Percentiles rank a stretch among this genome's conserved stretches.
Conservation (phyloP, 2,888 invertebrate genomes). For the Glaucopsyche alexis region DNA sequence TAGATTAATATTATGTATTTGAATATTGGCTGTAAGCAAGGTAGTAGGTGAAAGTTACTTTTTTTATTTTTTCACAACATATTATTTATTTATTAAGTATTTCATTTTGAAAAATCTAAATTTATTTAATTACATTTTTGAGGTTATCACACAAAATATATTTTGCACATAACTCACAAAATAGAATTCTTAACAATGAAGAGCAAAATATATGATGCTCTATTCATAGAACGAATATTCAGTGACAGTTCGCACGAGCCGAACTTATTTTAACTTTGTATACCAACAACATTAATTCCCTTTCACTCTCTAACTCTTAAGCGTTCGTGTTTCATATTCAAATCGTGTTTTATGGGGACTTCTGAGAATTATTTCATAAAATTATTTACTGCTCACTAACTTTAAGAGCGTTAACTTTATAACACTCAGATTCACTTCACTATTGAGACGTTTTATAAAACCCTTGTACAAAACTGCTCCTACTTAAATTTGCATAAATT, state of each 20-base stretch:
- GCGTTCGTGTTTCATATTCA: slow-evolving; percentile 26
- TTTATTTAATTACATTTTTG: neutral
- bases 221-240: neutral
- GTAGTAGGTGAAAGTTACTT: too few species aligned
- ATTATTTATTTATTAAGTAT: too few species aligned
- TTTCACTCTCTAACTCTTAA: slow-evolving; percentile 29
- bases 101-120: too few species aligned
- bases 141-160: neutral
- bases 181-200: neutral
- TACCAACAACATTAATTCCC: slow-evolving; percentile 25
- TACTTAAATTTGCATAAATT: slow-evolving; percentile 14
- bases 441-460: slow-evolving; percentile 11
- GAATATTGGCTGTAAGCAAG: too few species aligned
- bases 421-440: slow-evolving; percentile 10
- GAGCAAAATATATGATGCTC: neutral
- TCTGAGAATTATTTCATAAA: slow-evolving; percentile 12
- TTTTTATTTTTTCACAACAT: too few species aligned
- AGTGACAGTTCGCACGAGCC: slow-evolving; percentile 6
- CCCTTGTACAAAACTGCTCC: neutral
- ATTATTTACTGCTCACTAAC: slow-evolving; percentile 14
- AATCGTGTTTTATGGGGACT: slow-evolving; percentile 17
- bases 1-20: neutral
- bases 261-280: slow-evolving; percentile 23
- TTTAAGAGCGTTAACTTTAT: slow-evolving; percentile 12
- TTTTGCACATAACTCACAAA: neutral